These are phyloP conservation scores for Epiblema foenella DNA, from an alignment of 2,888 invertebrate genomes.

Conservation along the genomic window DNA sequence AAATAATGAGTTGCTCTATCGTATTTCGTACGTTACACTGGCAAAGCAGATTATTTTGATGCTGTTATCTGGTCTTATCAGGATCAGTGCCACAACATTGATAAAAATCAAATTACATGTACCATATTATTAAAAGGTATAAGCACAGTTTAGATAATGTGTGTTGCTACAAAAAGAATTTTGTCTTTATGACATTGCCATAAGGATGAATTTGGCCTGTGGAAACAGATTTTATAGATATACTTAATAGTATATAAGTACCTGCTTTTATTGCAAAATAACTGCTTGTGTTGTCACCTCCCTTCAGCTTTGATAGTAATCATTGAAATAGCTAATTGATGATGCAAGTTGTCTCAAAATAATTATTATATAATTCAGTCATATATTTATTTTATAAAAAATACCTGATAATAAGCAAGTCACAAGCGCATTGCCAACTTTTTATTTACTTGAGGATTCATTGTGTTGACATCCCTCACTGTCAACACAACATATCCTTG, in stretches of 20 bases:
- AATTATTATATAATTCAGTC: too few species aligned
- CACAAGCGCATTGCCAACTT: too few species aligned
- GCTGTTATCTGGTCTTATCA: constrained; percentile 33
- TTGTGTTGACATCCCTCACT: too few species aligned
- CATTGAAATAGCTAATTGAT: not conserved
- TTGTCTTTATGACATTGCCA: not conserved
- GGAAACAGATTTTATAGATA: not conserved
- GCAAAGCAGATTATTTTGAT: constrained; percentile 29
- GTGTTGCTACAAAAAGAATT: not conserved
- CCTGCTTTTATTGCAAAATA: constrained; percentile 13
- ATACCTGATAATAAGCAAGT: too few species aligned
- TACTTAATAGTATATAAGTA: not conserved
- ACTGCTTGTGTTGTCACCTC: not conserved
- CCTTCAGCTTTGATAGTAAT: not conserved
- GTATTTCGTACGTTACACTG: not conserved
- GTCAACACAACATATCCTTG: too few species aligned
- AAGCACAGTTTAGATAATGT: constrained; percentile 19
- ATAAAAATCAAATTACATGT: constrained; percentile 35
- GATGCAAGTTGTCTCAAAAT: not conserved
- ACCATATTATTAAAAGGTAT: constrained; percentile 31
- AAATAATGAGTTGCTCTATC: constrained; percentile 2
- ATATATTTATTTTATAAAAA: too few species aligned
- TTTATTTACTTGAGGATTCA: too few species aligned
- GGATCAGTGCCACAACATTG: constrained; percentile 25
- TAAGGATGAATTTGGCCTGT: not conserved